These are phyloP conservation scores for Cisticola juncidis DNA, from an alignment of 2,113 vertebrate species.

Conservation along the genomic window DNA sequence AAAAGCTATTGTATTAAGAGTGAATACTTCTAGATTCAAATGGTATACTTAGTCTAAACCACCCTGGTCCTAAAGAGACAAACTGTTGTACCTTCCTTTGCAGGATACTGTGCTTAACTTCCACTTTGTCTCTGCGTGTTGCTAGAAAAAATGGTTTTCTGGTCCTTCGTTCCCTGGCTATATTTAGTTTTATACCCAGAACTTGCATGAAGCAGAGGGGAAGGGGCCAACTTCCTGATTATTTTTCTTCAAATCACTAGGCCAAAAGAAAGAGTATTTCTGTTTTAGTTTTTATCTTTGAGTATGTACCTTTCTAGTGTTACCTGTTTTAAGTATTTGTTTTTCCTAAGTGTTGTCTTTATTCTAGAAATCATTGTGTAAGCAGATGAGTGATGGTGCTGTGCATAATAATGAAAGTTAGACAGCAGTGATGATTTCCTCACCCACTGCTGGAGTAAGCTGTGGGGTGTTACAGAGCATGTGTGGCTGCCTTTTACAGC, in stretches of 20 bases:
- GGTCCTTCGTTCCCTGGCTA: background rate
- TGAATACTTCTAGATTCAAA: background rate
- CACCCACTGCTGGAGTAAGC: background rate
- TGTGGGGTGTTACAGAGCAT: background rate
- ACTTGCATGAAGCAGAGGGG: background rate
- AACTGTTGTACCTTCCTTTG: background rate
- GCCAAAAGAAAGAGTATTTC: background rate
- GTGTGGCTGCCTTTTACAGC: background rate
- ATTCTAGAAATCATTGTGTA: background rate
- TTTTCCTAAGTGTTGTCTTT: background rate
- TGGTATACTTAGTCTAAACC: background rate
- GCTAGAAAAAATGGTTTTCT: constrained; percentile 57
- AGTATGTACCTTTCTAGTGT: background rate
- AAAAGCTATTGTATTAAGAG: background rate
- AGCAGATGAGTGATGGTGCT: background rate
- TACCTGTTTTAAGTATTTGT: background rate
- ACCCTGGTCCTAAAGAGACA: background rate
- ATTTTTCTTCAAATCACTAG: background rate
- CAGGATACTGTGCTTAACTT: background rate
- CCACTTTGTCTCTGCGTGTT: background rate
- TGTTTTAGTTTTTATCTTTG: background rate
- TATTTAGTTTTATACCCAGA: constrained; percentile 41
- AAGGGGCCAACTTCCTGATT: background rate
- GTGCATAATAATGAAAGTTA: background rate
- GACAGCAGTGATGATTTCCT: background rate